Percentiles rank a stretch among this genome's conserved stretches.
These are phyloP conservation scores for Myotis yumanensis DNA, from an alignment of 2,113 vertebrate species.

Conservation along the genomic window DNA sequence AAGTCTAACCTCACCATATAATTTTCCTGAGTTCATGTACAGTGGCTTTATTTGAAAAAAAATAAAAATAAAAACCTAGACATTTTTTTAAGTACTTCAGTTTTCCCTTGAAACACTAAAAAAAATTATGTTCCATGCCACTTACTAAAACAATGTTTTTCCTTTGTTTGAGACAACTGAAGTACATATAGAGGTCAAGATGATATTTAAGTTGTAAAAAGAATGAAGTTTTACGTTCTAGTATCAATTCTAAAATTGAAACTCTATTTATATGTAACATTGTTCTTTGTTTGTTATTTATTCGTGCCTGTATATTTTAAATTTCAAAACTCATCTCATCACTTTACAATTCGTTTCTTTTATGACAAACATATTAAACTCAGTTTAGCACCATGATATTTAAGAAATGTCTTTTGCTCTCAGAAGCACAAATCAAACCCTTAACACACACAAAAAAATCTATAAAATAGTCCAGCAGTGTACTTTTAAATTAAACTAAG, in stretches of 20 bases:
- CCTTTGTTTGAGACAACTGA: neutral
- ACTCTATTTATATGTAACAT: neutral
- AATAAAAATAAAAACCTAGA: too few relatives aligned
- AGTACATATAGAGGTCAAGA: neutral
- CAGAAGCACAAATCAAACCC: neutral
- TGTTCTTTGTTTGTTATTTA: conserved; percentile 6
- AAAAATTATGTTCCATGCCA: neutral
- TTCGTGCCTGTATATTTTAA: neutral
- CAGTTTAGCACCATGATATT: neutral
- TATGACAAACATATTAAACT: neutral
- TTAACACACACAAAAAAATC: neutral
- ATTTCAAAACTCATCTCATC: neutral
- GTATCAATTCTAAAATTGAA: neutral
- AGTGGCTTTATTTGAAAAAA: neutral
- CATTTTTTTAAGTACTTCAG: neutral
- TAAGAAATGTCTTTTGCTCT: neutral
- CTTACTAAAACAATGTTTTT: neutral
- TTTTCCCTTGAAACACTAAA: neutral
- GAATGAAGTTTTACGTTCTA: neutral
- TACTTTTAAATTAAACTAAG: conserved; percentile 22
- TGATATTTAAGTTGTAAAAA: neutral
- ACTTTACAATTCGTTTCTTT: neutral
- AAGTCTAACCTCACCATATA: neutral
- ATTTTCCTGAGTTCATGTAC: neutral
- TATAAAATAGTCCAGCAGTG: neutral